Conservation (phyloP, 1,140 invertebrate species). For the Saxidomus purpurata region DNA sequence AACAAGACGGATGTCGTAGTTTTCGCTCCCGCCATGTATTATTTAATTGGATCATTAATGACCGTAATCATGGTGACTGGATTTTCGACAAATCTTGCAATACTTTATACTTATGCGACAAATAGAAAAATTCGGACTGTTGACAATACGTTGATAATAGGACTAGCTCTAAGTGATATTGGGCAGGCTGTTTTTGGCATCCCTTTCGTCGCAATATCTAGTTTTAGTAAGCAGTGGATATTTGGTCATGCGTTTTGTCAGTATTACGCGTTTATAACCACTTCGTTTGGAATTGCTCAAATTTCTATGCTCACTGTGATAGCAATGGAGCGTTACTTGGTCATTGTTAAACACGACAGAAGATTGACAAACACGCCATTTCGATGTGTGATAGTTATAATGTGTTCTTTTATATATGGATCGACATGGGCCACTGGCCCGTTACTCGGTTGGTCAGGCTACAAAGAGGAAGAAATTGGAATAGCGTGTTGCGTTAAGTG, state of each 20-base stretch:
- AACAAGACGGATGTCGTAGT: neutral
- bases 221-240: conserved; percentile 5
- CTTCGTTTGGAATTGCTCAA: conserved; percentile 26
- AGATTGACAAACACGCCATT: neutral
- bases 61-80: neutral
- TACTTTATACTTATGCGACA: neutral
- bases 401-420: neutral
- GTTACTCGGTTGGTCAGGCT: conserved; percentile 45
- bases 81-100: conserved; percentile 3
- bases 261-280: conserved; percentile 32
- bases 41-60: conserved; percentile 23
- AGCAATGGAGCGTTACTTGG: conserved; percentile 26
- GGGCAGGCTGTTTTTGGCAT: conserved; percentile 1
- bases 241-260: conserved; percentile 26
- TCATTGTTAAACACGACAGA: conserved; percentile 7
- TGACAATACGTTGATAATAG: conserved; percentile 43
- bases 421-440: conserved; percentile 28
- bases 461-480: conserved; percentile 28
- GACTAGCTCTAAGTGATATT: conserved; percentile 18
- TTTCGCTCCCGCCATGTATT: neutral
- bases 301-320: conserved; percentile 26
- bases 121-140: conserved; percentile 3
- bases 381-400: neutral
- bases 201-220: conserved; percentile 24
- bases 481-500: conserved; percentile 49